Evolutionary conservation across 2,888 invertebrate genomes (phyloP).

Genomic region (Elmis aenea): DNA sequence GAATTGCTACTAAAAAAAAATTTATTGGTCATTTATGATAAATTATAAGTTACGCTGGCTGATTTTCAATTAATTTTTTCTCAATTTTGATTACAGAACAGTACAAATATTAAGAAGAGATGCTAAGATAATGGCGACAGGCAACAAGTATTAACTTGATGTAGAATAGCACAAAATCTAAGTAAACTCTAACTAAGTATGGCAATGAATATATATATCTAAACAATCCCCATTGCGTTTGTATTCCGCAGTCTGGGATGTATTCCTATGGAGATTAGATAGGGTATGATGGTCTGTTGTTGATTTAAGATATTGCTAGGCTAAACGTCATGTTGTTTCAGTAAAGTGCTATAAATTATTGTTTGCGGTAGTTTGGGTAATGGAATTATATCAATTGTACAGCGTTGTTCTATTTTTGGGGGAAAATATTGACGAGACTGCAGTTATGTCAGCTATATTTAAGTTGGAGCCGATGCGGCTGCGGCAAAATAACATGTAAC

Average conservation of each 20-base stretch:
- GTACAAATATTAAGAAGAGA: no score
- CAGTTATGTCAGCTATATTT: no score
- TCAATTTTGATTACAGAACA: no score
- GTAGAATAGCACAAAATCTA: conserved; percentile 29
- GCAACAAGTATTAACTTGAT: no score
- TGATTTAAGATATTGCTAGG: conserved; percentile 21
- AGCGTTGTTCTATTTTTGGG: conserved; percentile 1
- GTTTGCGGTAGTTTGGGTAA: conserved; percentile 17
- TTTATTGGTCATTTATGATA: no score
- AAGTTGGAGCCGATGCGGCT: no score
- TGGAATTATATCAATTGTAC: conserved; percentile 17
- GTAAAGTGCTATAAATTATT: conserved; percentile 21
- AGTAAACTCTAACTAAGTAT: conserved; percentile 36
- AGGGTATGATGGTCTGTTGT: conserved; percentile 20
- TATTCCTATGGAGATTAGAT: conserved; percentile 21
- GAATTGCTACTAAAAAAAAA: no score
- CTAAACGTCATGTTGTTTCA: conserved; percentile 22
- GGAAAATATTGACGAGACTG: conserved; percentile 1
- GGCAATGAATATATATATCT: conserved; percentile 36
- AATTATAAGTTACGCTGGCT: no score
- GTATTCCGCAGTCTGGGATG: conserved; percentile 15
- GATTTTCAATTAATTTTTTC: no score
- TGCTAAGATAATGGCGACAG: no score
- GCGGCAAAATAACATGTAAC: no score
- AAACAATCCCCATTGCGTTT: conserved; percentile 29